A percentile compares a stretch with the other conserved stretches of the same genome.
Conservation (phyloP, 2,113 vertebrate species). For the Sceloporus tristichus region DNA sequence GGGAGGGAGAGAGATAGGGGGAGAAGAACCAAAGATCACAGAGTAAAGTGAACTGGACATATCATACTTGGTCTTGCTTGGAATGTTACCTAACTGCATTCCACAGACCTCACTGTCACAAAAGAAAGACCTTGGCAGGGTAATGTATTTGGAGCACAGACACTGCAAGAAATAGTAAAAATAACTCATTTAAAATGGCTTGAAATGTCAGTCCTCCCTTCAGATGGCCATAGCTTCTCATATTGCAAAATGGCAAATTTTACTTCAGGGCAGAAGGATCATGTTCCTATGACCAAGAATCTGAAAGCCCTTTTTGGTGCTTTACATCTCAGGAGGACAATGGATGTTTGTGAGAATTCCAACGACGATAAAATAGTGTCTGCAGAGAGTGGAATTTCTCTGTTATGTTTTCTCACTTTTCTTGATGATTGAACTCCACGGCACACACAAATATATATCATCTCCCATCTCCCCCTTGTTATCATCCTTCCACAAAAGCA, state of each 20-base stretch:
- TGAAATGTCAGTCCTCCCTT: slow-evolving; percentile 51
- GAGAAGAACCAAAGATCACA: slow-evolving; percentile 9
- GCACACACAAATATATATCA: slow-evolving; percentile 11
- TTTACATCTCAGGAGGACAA: slow-evolving; percentile 14
- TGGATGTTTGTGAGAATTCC: background rate
- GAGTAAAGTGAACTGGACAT: slow-evolving; percentile 34
- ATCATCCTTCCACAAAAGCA: background rate
- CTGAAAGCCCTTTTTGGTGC: slow-evolving; percentile 17
- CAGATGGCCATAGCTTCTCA: slow-evolving; percentile 32
- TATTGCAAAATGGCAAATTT: slow-evolving; percentile 49
- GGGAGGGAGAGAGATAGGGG: background rate
- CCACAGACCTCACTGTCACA: background rate
- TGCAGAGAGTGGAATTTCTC: slow-evolving; percentile 8
- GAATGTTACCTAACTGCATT: slow-evolving; percentile 34
- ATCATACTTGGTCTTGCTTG: slow-evolving; percentile 37
- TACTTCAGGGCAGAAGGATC: slow-evolving; percentile 39
- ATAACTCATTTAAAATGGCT: slow-evolving; percentile 60
- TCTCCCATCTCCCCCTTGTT: background rate
- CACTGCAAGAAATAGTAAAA: slow-evolving; percentile 55
- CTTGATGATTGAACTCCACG: slow-evolving; percentile 3
- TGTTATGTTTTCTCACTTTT: slow-evolving; percentile 25
- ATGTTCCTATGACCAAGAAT: slow-evolving; percentile 10
- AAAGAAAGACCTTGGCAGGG: slow-evolving; percentile 33
- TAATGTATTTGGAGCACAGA: slow-evolving; percentile 39
- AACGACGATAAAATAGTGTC: slow-evolving; percentile 4